phyloP scores from a whole-genome alignment of 2,888 invertebrate species.

The Psylliodes chrysocephalus region DNA sequence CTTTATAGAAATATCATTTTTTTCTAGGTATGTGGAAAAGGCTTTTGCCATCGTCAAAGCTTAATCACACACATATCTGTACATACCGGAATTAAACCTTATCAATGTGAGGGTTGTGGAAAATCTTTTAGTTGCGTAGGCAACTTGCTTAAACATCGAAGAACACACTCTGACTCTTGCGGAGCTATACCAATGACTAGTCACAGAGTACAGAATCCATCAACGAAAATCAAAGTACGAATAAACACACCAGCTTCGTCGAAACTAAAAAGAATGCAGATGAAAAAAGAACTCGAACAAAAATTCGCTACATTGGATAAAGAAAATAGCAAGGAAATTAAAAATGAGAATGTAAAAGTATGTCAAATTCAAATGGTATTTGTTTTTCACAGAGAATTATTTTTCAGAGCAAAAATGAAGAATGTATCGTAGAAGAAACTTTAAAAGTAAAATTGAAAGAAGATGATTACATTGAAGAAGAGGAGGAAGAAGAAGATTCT shows the following conservation, averaged over 20 bases:
- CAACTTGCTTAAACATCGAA: constrained; percentile 65
- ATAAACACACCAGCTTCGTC: constrained; percentile 56
- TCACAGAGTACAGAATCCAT: constrained; percentile 55
- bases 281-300: constrained; percentile 43
- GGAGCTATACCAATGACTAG: constrained; percentile 58
- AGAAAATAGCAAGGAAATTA: constrained; percentile 26
- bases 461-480: neutral
- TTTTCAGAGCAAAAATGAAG: constrained; percentile 19
- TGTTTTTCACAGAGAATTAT: neutral
- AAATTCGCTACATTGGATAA: constrained; percentile 44
- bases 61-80: constrained; percentile 65
- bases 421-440: constrained; percentile 1
- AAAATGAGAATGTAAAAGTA: constrained; percentile 23
- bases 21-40: constrained; percentile 64
- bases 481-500: constrained; percentile 20
- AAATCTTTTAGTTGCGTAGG: constrained; percentile 65
- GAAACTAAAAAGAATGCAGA: constrained; percentile 49
- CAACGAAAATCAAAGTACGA: constrained; percentile 56
- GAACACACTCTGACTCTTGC: constrained; percentile 64
- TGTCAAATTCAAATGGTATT: neutral
- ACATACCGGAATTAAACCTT: constrained; percentile 66
- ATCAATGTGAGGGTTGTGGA: constrained; percentile 64
- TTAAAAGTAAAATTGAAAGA: neutral
- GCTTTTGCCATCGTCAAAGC: constrained; percentile 66
- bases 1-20: neutral